These are phyloP conservation scores for Brachypteracias leptosomus DNA, from an alignment of 2,113 vertebrate species.

Conservation along the genomic window DNA sequence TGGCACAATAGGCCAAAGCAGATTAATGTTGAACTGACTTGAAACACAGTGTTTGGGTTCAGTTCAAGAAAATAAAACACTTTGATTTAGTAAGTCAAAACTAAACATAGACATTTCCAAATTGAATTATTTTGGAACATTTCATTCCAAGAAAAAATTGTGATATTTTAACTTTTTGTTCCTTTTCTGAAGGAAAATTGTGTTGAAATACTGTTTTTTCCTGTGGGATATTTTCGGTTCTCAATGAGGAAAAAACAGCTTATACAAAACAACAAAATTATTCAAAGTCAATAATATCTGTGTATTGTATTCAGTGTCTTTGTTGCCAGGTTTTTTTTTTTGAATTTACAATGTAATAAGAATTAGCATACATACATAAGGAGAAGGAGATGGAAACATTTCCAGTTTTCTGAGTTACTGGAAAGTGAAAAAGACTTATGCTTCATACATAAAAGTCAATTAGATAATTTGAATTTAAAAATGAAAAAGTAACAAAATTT, in stretches of 20 bases:
- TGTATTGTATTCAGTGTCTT: background rate
- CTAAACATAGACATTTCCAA: slow-evolving; percentile 32
- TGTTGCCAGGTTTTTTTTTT: background rate
- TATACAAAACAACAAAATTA: slow-evolving; percentile 14
- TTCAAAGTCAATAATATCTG: slow-evolving; percentile 22
- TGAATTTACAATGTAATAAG: background rate
- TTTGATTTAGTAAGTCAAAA: slow-evolving; percentile 39
- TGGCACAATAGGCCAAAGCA: background rate
- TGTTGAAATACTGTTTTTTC: slow-evolving; percentile 1
- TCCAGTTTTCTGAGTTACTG: background rate
- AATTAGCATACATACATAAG: background rate
- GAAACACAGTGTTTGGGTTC: background rate
- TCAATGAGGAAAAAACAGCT: slow-evolving; percentile 14
- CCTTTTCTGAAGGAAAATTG: slow-evolving; percentile 3
- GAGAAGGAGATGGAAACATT: background rate
- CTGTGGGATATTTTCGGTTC: slow-evolving; percentile 30
- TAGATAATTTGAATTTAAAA: background rate
- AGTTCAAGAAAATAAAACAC: slow-evolving; percentile 18
- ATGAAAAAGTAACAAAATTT: background rate
- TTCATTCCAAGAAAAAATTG: background rate
- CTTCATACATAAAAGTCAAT: background rate
- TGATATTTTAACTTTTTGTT: slow-evolving; percentile 47
- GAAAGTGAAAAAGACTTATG: background rate
- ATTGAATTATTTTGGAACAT: slow-evolving; percentile 42
- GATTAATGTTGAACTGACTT: slow-evolving; percentile 4